Evolutionary conservation across 1,140 invertebrate genomes (phyloP).

Genomic region (Pogonognathellus flavescens): DNA sequence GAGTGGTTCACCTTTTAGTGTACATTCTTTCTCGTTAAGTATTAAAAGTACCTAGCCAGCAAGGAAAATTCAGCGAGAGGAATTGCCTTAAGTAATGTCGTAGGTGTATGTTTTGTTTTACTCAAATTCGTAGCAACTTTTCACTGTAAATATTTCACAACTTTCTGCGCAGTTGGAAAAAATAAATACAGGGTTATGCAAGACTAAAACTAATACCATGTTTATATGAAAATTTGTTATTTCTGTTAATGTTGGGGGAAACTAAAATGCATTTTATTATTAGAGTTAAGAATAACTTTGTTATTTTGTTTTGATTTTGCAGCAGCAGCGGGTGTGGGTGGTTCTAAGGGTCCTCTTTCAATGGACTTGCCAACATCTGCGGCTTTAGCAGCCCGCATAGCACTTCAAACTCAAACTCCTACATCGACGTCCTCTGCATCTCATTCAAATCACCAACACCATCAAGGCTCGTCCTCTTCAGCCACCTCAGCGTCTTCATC

Average conservation of each 20-base stretch:
- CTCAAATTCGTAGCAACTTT: too few relatives aligned
- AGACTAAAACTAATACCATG: too few relatives aligned
- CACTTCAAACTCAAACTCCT: slow-evolving; percentile 26
- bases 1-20: neutral
- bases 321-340: slow-evolving; percentile 50
- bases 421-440: slow-evolving; percentile 23
- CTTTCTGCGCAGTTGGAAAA: too few relatives aligned
- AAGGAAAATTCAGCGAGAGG: neutral
- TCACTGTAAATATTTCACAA: too few relatives aligned
- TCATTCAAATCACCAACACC: slow-evolving; percentile 34
- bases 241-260: too few relatives aligned
- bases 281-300: neutral
- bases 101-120: too few relatives aligned
- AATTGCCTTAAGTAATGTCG: too few relatives aligned
- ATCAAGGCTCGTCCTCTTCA: slow-evolving; percentile 36
- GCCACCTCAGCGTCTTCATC: slow-evolving; percentile 28
- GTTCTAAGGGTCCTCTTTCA: slow-evolving; percentile 34
- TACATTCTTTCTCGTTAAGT: neutral
- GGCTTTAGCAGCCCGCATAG: slow-evolving; percentile 15
- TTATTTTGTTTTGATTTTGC: neutral
- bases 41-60: neutral
- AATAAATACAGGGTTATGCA: too few relatives aligned
- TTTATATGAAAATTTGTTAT: too few relatives aligned
- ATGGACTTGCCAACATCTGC: slow-evolving; percentile 56
- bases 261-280: too few relatives aligned